Evolutionary conservation across 2,888 invertebrate genomes (phyloP), one percentile per base, ranked within the genome.

Genomic region (Prionchulus punctatus): DNA sequence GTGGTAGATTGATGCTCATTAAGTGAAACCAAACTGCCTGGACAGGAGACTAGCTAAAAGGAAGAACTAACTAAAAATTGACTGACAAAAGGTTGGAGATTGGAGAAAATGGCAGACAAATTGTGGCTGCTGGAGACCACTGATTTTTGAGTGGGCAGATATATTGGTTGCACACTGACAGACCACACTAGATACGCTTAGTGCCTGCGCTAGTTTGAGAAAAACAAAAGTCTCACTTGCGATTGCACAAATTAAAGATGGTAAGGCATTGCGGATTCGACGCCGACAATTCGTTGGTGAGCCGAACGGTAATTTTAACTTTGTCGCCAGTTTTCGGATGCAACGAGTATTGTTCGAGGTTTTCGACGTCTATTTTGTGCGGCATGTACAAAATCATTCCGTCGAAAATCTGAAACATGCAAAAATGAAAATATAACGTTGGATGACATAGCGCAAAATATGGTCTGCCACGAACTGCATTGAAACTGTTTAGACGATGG

Each of bases 241-340:
- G 58, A 56, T 67, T 61, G 36, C 67, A 65, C n/a, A 67, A 65
- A 53, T 67, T 67, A 53, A 64, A 65, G 30, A 68, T 59, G 36
- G 66, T 63, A 43, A 67, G 59, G 31, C 69, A 60, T 55, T 69
- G 66, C 1, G 66, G 64, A 55, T 67, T 65, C 48, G 62, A 61
- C 4, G 65, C 62, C 2, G 60, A 57, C 42, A 69, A 60, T 48
- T 63, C 63, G 30, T 61, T 62, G 4, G 63, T 64, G 30, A 61
- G 58, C 56, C 66, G 66, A 28, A 70, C 59, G 4, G 56, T 61
- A 2, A 70, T 64, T 3, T 60, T 56, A 21, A 70, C 64, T 0
- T 57, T 59, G 2, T 61, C 57, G 0, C 54, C 61, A 1, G 62
- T 61, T 2, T 43, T 45, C 4, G 63, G 62, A 47, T 64, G 62